Conservation (phyloP, 1,140 invertebrate species). For the Subanguina moxae region DNA sequence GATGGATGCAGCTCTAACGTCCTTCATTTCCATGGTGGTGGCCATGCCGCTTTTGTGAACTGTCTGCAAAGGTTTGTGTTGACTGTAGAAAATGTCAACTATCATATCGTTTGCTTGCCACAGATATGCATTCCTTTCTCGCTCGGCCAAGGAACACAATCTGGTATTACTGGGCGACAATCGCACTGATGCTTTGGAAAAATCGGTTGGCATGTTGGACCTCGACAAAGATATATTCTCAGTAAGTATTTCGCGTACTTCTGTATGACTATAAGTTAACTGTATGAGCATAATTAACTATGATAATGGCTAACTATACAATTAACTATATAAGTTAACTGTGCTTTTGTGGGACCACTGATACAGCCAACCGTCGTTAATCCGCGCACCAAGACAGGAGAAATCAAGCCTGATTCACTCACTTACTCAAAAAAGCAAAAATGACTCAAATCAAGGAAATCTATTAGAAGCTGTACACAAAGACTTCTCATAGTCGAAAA, state of each 20-base stretch:
- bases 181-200: constrained; percentile 44
- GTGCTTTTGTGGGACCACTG: too few relatives aligned
- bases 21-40: constrained; percentile 42
- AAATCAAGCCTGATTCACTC: too few relatives aligned
- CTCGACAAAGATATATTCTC: constrained; percentile 44
- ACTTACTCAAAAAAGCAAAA: too few relatives aligned
- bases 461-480: too few relatives aligned
- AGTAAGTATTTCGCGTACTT: constrained; percentile 1
- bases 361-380: too few relatives aligned
- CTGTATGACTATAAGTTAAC: too few relatives aligned
- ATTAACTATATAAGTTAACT: too few relatives aligned
- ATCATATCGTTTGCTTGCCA: not conserved
- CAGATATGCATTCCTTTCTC: constrained; percentile 36
- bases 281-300: too few relatives aligned
- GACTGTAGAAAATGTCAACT: not conserved
- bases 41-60: constrained; percentile 40
- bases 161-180: constrained; percentile 41
- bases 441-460: too few relatives aligned
- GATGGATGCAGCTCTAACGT: constrained; percentile 38
- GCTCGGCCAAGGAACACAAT: constrained; percentile 43
- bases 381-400: too few relatives aligned
- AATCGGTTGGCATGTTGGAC: constrained; percentile 47
- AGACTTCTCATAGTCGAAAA: too few relatives aligned
- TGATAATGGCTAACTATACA: too few relatives aligned
- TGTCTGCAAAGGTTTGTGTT: constrained; percentile 32